These are phyloP conservation scores for Tetheella fluctuosa DNA, from an alignment of 2,888 invertebrate species.

Conservation along the genomic window DNA sequence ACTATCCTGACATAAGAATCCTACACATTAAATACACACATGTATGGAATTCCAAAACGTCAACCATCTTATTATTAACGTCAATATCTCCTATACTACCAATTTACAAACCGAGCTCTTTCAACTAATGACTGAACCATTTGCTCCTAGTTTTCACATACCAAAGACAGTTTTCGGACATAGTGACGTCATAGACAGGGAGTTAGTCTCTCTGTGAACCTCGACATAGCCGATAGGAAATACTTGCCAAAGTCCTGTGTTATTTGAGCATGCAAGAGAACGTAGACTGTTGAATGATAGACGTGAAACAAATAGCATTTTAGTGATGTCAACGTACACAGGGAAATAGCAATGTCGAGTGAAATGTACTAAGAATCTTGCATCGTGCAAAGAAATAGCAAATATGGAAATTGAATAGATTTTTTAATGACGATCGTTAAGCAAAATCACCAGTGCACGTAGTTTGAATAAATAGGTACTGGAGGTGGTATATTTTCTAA, in stretches of 20 bases:
- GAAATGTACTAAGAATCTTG: background rate
- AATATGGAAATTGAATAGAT: too few species aligned
- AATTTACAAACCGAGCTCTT: background rate
- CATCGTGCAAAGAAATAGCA: background rate
- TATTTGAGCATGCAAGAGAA: background rate
- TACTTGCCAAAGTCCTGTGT: conserved; percentile 3
- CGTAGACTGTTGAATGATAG: background rate
- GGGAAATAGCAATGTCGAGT: background rate
- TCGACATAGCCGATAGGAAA: background rate
- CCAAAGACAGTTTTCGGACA: conserved; percentile 1
- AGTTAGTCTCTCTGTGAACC: background rate
- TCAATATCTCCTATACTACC: background rate
- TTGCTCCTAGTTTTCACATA: background rate
- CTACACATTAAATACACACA: too few species aligned
- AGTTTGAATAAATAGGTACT: too few species aligned
- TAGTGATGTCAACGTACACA: background rate
- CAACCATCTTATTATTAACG: background rate
- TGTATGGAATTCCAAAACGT: too few species aligned
- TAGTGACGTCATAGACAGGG: background rate
- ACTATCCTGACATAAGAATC: too few species aligned
- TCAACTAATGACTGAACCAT: background rate
- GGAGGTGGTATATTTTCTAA: too few species aligned
- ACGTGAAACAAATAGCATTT: conserved; percentile 2
- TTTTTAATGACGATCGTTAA: too few species aligned
- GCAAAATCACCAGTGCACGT: too few species aligned